Evolutionary conservation across 2,797 vertebrate genomes (phyloP).

Genomic region (Phrynocephalus vlangalii): DNA sequence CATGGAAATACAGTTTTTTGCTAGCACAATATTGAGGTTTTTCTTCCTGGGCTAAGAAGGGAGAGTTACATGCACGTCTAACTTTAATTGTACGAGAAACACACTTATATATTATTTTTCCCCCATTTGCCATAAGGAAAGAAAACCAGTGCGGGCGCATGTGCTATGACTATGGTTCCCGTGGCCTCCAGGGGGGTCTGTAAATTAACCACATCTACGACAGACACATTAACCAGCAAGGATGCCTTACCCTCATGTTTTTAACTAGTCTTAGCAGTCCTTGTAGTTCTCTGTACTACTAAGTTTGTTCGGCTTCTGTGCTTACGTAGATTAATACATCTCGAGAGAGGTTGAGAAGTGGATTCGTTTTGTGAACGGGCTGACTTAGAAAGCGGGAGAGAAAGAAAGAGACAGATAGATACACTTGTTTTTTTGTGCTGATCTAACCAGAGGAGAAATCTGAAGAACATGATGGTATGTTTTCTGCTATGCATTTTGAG

Average conservation of each 20-base stretch:
- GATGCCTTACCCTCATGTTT: slow-evolving; percentile 97
- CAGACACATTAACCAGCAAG: slow-evolving; percentile 97
- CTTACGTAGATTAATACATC: slow-evolving; percentile 76
- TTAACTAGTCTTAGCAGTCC: slow-evolving; percentile 78
- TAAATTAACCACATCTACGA: slow-evolving; percentile 82
- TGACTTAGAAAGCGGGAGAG: slow-evolving; percentile 22
- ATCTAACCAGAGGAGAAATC: slow-evolving; percentile 66
- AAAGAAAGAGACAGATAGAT: slow-evolving; percentile 53
- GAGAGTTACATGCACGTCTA: slow-evolving; percentile 60
- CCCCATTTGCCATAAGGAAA: slow-evolving; percentile 58
- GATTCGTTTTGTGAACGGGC: slow-evolving; percentile 40
- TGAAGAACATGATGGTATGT: slow-evolving; percentile 86
- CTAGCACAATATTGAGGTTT: slow-evolving; percentile 55
- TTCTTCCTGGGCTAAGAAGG: slow-evolving; percentile 35
- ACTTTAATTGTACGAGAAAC: slow-evolving; percentile 58
- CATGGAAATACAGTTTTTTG: slow-evolving; percentile 58
- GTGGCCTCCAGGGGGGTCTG: slow-evolving; percentile 85
- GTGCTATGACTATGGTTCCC: slow-evolving; percentile 89
- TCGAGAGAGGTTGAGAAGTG: slow-evolving; percentile 62
- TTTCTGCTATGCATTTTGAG: slow-evolving; percentile 95
- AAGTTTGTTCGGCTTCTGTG: slow-evolving; percentile 80
- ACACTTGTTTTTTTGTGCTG: slow-evolving; percentile 67
- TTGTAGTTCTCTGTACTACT: slow-evolving; percentile 73
- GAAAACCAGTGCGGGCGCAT: slow-evolving; percentile 65
- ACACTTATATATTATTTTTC: slow-evolving; percentile 3